Evolutionary conservation across 2,113 vertebrate genomes (phyloP).

Genomic region (Pteruthius melanotis): DNA sequence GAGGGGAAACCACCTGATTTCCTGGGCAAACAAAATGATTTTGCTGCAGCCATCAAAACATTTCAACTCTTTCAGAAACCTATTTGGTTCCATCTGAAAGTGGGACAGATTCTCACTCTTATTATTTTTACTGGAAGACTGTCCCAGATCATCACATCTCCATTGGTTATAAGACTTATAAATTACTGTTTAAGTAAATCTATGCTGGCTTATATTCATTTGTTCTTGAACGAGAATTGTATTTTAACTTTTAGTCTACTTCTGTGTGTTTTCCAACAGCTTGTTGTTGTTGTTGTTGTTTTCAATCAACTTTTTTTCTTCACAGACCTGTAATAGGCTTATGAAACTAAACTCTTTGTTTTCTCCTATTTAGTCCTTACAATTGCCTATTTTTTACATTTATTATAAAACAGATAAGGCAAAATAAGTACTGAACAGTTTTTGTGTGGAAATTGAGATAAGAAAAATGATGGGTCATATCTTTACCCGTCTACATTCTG

Average conservation of each 20-base stretch:
- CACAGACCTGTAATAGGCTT: not conserved
- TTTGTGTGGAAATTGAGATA: not conserved
- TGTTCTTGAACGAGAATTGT: not conserved
- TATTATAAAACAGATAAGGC: not conserved
- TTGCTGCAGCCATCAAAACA: not conserved
- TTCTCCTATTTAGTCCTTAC: not conserved
- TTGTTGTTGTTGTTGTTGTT: not conserved
- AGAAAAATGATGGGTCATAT: not conserved
- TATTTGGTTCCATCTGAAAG: not conserved
- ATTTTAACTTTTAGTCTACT: not conserved
- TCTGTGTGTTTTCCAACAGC: not conserved
- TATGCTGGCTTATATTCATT: not conserved
- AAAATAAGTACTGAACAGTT: not conserved
- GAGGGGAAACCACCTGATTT: not conserved
- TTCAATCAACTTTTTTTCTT: not conserved
- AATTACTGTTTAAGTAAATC: not conserved
- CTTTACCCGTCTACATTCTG: not conserved
- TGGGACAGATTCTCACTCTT: fast-evolving
- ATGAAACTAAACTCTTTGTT: not conserved
- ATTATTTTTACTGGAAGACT: not conserved
- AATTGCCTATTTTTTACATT: not conserved
- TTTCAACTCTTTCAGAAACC: not conserved
- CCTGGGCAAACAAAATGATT: not conserved
- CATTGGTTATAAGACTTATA: not conserved
- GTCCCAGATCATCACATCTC: not conserved